Evolutionary conservation across 2,113 vertebrate genomes (phyloP).

Genomic region (Regulus satrapa): DNA sequence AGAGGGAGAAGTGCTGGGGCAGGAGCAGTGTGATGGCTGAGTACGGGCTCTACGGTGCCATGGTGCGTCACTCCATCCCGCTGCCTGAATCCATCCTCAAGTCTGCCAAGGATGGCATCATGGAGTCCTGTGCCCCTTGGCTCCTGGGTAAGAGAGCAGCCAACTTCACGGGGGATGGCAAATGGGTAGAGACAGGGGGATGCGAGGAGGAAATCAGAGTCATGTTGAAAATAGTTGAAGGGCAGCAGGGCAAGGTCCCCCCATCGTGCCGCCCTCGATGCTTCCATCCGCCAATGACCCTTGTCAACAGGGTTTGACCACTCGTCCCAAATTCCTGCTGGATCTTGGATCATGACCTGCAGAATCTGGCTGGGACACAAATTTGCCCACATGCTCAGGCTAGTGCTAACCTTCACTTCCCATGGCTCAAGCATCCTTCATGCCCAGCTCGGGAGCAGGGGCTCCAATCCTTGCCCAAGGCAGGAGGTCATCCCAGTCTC

Average conservation of each 20-base stretch:
- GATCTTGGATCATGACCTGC: background rate
- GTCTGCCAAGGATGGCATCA: conserved; percentile 98
- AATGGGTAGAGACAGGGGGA: background rate
- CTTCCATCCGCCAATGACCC: rapidly evolving
- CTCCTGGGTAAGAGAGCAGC: conserved; percentile 87
- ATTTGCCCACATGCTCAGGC: background rate
- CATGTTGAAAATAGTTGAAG: background rate
- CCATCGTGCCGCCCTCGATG: rapidly evolving
- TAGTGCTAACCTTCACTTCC: background rate
- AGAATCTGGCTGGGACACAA: background rate
- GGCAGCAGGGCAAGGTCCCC: background rate
- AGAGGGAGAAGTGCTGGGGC: conserved; percentile 98
- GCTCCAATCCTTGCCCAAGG: background rate
- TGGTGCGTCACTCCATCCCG: conserved; percentile 98
- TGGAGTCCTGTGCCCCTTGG: conserved; percentile 99
- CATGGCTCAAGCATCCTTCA: rapidly evolving
- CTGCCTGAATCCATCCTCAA: conserved; percentile 98
- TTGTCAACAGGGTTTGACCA: background rate
- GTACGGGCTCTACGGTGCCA: conserved; percentile 95
- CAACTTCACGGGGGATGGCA: background rate
- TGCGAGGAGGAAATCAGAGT: background rate
- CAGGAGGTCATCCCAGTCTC: background rate
- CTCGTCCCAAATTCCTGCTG: background rate
- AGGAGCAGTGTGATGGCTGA: conserved; percentile 98
- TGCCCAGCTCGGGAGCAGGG: background rate